Evolutionary conservation across 2,113 vertebrate species (phyloP).

Genomic region (Chamaea fasciata): DNA sequence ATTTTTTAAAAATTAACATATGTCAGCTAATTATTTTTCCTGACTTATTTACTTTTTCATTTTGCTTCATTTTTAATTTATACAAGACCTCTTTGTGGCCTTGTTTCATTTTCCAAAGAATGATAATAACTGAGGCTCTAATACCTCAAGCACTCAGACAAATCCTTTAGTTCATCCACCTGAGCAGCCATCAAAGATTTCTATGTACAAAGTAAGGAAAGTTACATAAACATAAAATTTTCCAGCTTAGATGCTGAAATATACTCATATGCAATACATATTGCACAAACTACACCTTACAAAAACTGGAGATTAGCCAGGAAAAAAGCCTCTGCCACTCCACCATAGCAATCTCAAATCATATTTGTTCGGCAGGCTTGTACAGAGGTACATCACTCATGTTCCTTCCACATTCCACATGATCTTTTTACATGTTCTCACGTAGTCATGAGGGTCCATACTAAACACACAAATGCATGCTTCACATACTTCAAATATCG

Average conservation of each 20-base stretch:
- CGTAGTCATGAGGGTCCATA: neutral
- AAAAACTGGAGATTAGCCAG: neutral
- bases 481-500: neutral
- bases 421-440: neutral
- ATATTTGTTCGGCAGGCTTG: neutral
- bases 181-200: constrained; percentile 21
- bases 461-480: rapidly evolving
- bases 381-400: neutral
- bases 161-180: neutral
- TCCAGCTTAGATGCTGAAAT: neutral
- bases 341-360: neutral
- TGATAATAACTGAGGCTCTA: neutral
- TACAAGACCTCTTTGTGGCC: neutral
- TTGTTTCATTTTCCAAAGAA: constrained; percentile 16
- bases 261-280: neutral
- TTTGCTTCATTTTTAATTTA: constrained; percentile 50
- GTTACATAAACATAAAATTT: neutral
- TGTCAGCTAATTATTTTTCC: constrained; percentile 54
- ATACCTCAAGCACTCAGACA: neutral
- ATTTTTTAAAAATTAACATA: constrained; percentile 10
- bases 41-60: constrained; percentile 34
- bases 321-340: neutral
- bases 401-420: neutral
- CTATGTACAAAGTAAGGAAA: neutral
- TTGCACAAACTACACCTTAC: neutral